Base-by-base conservation (phyloP, 2,113 vertebrate genomes). In the Elaphurus davidianus region DNA sequence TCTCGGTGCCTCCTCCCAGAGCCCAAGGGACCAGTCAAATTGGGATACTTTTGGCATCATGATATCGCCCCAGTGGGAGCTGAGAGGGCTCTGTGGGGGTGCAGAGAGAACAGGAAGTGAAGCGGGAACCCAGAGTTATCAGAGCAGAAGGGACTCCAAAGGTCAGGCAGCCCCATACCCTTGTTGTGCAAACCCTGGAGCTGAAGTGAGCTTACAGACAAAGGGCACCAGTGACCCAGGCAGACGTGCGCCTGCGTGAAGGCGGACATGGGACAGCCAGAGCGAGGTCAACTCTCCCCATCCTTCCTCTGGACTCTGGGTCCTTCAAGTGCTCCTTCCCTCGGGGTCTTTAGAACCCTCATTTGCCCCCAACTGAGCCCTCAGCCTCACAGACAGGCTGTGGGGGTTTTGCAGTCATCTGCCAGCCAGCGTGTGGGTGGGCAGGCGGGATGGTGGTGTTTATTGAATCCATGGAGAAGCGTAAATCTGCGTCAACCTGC, bases 201-300 rank as follows among this genome's bases (percentile, higher is more conserved):
- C 50, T 36, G 13, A 54, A 54, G 30, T 33, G 5, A 71, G 45
- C 1, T 2, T 7, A 19, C 57, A 83, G 59, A 7, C 6, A 5
- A 5, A 9, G 5, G 15, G 83, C 21, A 25, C 15, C 21, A 23
- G 57, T 14, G 7, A 45, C 55, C 62, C 55, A 36, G 8, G 25
- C 64, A 43, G n/a, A 47, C 10, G 1, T 14, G 40, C 1, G 25
- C 54, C 84, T 19, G 23, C 0, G 1, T n/a, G 47, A 28, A 59
- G 28, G 43, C 7, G 1, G 0, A 0, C 3, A 5, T 25, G 33
- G 30, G 79, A 52, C n/a, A 30, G 15, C 30, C 0, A 1, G 90
- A 81, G 60, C 30, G n/a, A 82, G 54, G 28, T 13, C n/a, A 30
- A n/a, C 15, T 10, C 54, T 30, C 71, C 50, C 23, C 3, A 23